Conservation (phyloP, 2,797 vertebrate species). For the Ispidina lecontei region DNA sequence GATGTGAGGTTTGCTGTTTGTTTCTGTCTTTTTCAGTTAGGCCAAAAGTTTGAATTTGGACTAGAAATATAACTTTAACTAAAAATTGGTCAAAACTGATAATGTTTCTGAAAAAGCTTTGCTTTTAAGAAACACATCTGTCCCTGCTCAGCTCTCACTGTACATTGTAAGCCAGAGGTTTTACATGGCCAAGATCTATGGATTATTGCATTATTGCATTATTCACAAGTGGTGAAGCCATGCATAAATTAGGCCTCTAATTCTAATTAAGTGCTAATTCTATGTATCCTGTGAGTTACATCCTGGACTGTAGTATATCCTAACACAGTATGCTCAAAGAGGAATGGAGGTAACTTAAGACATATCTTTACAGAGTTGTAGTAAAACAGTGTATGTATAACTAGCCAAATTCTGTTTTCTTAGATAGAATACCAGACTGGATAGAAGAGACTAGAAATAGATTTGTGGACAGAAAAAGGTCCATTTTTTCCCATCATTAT, state of each 20-base stretch:
- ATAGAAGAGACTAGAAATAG: neutral
- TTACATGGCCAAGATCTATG: slow-evolving; percentile 42
- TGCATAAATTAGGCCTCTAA: slow-evolving; percentile 50
- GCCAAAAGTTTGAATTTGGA: slow-evolving; percentile 29
- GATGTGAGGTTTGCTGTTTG: neutral
- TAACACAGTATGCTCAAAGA: neutral
- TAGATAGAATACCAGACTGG: neutral
- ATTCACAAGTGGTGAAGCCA: slow-evolving; percentile 49
- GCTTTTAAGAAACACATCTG: slow-evolving; percentile 42
- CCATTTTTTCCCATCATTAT: neutral
- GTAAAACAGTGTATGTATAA: neutral
- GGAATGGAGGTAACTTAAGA: slow-evolving; percentile 13
- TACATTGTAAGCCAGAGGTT: neutral
- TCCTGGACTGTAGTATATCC: neutral
- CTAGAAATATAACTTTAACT: slow-evolving; percentile 4
- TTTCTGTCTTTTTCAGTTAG: slow-evolving; percentile 16
- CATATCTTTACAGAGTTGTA: neutral
- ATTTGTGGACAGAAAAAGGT: neutral
- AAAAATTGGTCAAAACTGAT: slow-evolving; percentile 51
- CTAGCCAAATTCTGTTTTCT: neutral
- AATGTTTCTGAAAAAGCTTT: slow-evolving; percentile 27
- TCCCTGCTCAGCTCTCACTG: slow-evolving; percentile 9
- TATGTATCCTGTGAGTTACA: neutral
- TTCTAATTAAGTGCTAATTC: slow-evolving; percentile 56
- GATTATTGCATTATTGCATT: slow-evolving; percentile 41